Base-by-base conservation (phyloP, 2,113 vertebrate genomes). In the Colossoma macropomum region DNA sequence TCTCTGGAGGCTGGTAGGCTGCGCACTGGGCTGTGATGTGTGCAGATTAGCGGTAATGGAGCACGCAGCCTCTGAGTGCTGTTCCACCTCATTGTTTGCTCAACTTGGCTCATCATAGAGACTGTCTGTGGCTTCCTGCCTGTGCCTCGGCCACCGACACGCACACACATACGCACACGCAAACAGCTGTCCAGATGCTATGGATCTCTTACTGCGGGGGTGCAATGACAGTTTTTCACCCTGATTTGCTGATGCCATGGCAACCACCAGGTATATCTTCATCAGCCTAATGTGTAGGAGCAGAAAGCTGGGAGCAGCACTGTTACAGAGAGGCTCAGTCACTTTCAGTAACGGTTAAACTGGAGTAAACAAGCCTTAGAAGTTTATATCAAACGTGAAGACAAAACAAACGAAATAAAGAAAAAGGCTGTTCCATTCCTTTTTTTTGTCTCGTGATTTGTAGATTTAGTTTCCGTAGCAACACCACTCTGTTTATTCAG, bases 21-120 rank as follows among this genome's bases (percentile, higher is more conserved):
- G 79, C 23, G 41, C 73, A 41, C 30, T 79, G 72, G 66, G 59
- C 80, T 85, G 77, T 85, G 78, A 85, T 86, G 71, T 82, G 84
- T 74, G 82, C 86, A 84, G 85, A 85, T 79, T 83, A 88, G 86
- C 88, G 80, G 89, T 92, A 94, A 94, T 93, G 91, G 92, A 92
- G 87, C 90, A 87, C 86, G 81, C 85, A 90, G 84, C 72, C 87
- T 79, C 83, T 75, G 89, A 92, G 88, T 91, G 89, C 89, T 91
- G 89, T 93, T 94, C 91, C 90, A 90, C 86, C 81, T 90, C 76
- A 32, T 85, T 93, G 91, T 94, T 94, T 94, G 91, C 87, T 92
- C 82, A 90, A 83, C 87, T 63, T 76, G 59, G 52, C 82, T 75
- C 32, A 48, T 79, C 56, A 70, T 59, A 69, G 77, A 73, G n/a